Conservation (phyloP, 1,140 invertebrate species). For the Drosophila auraria region DNA sequence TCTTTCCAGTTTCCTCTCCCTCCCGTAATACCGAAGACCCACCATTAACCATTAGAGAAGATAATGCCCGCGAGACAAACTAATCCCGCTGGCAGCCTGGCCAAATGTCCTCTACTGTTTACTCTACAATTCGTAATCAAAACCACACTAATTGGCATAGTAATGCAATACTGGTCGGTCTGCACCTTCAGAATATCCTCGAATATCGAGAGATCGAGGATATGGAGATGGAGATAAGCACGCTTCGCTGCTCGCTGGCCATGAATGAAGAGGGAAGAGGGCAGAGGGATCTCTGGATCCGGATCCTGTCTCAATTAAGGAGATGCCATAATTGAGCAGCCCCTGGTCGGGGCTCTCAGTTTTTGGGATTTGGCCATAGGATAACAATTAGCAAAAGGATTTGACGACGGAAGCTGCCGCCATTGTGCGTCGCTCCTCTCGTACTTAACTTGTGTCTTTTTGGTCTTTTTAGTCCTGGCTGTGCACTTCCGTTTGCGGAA, state of each 20-base stretch:
- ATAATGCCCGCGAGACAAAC: not conserved
- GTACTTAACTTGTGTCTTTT: slow-evolving; percentile 78
- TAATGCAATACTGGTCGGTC: slow-evolving; percentile 64
- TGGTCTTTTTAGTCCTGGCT: slow-evolving; percentile 17
- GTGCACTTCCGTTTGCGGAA: slow-evolving; percentile 57
- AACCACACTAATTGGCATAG: slow-evolving; percentile 73
- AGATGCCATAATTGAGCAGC: slow-evolving; percentile 79
- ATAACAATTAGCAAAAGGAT: slow-evolving; percentile 82
- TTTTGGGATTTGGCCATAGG: slow-evolving; percentile 52
- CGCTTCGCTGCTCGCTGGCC: slow-evolving; percentile 29
- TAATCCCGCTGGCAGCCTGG: slow-evolving; percentile 7
- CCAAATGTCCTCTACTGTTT: slow-evolving; percentile 44
- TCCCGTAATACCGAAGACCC: not conserved
- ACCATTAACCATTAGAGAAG: not conserved
- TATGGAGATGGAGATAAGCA: slow-evolving; percentile 35
- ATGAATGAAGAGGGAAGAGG: slow-evolving; percentile 46
- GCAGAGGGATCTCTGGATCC: slow-evolving; percentile 3
- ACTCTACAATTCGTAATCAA: slow-evolving; percentile 53
- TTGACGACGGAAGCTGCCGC: slow-evolving; percentile 71
- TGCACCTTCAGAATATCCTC: not conserved
- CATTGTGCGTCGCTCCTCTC: slow-evolving; percentile 28
- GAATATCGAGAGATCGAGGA: not conserved
- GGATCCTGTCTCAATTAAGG: slow-evolving; percentile 63
- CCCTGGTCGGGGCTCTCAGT: slow-evolving; percentile 14
- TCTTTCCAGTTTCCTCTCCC: not conserved